A percentile compares a stretch with the other conserved stretches of the same genome.
phyloP scores from a whole-genome alignment of 92 coral and sea anemone genomes.

The Montipora capitata region DNA sequence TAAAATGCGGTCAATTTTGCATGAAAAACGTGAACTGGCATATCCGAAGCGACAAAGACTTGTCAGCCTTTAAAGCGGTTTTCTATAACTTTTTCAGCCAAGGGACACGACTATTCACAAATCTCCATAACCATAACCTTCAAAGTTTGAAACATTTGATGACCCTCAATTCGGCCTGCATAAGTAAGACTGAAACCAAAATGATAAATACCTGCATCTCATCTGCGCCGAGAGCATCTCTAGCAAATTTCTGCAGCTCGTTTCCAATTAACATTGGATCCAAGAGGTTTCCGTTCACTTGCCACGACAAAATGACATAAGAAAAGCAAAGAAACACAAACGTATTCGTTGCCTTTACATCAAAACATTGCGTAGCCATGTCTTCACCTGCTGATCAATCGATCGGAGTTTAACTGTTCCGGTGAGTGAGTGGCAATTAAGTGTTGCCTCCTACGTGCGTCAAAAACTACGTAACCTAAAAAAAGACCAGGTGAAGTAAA shows the following conservation, averaged over 20 bases:
- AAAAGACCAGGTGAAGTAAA: neutral
- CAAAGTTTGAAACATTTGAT: too few relatives aligned
- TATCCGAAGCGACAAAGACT: too few relatives aligned
- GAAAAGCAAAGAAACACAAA: neutral
- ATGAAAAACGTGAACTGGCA: too few relatives aligned
- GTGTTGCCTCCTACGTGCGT: neutral
- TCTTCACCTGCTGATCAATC: neutral
- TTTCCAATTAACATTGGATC: constrained; percentile 32
- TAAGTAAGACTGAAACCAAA: too few relatives aligned
- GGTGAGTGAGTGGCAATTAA: too few relatives aligned
- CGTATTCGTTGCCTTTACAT: neutral
- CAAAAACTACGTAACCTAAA: neutral
- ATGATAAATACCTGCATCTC: constrained; percentile 52
- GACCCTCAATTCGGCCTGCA: too few relatives aligned
- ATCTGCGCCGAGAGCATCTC: constrained; percentile 62
- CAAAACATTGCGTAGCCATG: neutral
- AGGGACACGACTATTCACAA: too few relatives aligned
- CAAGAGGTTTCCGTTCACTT: constrained; percentile 11
- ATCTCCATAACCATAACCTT: too few relatives aligned
- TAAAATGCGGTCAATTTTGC: too few relatives aligned
- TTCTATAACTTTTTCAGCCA: too few relatives aligned
- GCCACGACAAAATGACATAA: neutral
- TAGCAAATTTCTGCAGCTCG: constrained; percentile 46
- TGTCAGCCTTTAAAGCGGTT: too few relatives aligned
- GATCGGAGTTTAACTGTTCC: neutral